Base-by-base conservation (phyloP, 2,888 invertebrate genomes). In the Therioaphis trifolii region DNA sequence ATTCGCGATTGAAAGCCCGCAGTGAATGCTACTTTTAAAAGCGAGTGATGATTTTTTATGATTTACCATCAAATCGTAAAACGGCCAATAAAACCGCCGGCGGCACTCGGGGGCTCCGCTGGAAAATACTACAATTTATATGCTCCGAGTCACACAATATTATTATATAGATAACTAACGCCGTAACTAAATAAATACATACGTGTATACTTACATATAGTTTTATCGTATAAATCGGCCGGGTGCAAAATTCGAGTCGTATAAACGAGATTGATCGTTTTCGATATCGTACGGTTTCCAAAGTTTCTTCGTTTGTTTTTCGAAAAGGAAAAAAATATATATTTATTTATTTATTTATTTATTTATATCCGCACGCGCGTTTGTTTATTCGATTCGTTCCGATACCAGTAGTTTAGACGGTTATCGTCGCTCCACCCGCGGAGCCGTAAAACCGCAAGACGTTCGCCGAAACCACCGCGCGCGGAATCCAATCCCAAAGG, bases 261-360 rank as follows among this genome's bases (percentile, higher is more conserved):
- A 78, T 27, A 68, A 78, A 27, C 14, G 55, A 55, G 40, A 69
- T 78, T 55, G 68, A 55, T 43, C 24, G 78, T 55, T 69, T 68
- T 2, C 5, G 18, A 69, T 52, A 68, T 66, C 24, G 35, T 49
- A 68, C 35, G 24, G 24, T 24, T 68, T 55, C 12, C 21, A 24
- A 66, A 35, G 66, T 29, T n/a, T n/a, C n/a, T n/a, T 18, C 9
- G 27, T 77, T 72, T 52, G 2, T 14, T 61, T 43, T 49, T n/a
- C n/a, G n/a, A n/a, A n/a, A n/a, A n/a, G n/a, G n/a, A n/a, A n/a
- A n/a, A n/a, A n/a, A n/a, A n/a, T n/a, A n/a, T n/a, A n/a, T n/a
- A n/a, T n/a, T n/a, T n/a, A n/a, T n/a, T n/a, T n/a, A n/a, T n/a
- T n/a, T n/a, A n/a, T n/a, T n/a, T n/a, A n/a, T n/a, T 68, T 52